Percentiles rank a stretch among this genome's conserved stretches.
Conservation (phyloP, 2,797 vertebrate genomes). For the Hemibagrus guttatus region DNA sequence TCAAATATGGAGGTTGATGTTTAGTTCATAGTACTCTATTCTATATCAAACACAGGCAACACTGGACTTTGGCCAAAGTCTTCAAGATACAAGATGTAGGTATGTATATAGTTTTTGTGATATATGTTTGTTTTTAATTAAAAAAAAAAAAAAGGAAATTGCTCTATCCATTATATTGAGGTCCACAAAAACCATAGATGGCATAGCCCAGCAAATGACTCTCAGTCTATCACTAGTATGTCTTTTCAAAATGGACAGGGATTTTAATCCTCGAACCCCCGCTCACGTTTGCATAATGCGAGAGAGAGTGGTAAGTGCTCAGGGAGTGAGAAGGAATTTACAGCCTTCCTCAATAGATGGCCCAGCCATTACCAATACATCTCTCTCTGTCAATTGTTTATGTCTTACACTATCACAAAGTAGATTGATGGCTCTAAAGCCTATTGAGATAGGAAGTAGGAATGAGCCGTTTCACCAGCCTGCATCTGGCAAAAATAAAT, state of each 20-base stretch:
- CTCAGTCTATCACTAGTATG: constrained; percentile 18
- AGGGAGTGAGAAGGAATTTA: constrained; percentile 80
- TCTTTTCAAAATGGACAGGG: constrained; percentile 39
- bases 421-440: constrained; percentile 56
- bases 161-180: neutral
- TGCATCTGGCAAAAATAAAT: constrained; percentile 28
- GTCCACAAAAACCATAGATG: neutral
- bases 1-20: constrained; percentile 42
- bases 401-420: constrained; percentile 52
- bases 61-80: constrained; percentile 34
- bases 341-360: constrained; percentile 72
- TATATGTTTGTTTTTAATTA: neutral
- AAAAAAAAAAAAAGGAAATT: neutral
- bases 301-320: constrained; percentile 75
- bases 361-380: constrained; percentile 55
- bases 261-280: constrained; percentile 53
- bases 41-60: constrained; percentile 30
- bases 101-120: neutral
- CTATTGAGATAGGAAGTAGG: constrained; percentile 55
- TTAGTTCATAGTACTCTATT: constrained; percentile 33
- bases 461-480: constrained; percentile 44
- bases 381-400: constrained; percentile 50
- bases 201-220: constrained; percentile 33
- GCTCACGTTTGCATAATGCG: constrained; percentile 70
- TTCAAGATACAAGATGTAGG: neutral